These are phyloP conservation scores for Pogonomyrmex californicus DNA, from an alignment of 1,140 invertebrate species.

Conservation along the genomic window DNA sequence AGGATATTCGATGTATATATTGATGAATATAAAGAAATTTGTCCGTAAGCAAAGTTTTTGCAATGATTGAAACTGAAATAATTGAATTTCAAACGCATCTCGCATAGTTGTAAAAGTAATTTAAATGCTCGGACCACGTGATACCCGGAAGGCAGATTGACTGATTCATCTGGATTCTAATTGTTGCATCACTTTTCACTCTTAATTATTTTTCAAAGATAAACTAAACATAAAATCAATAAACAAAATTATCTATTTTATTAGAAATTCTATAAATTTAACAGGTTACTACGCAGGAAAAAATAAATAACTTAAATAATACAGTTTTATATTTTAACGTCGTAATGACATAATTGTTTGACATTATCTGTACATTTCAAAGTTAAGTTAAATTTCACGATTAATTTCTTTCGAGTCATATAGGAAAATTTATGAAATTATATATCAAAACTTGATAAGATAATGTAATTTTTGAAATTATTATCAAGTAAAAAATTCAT, in stretches of 20 bases:
- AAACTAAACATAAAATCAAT: neutral
- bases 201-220: conserved; percentile 49
- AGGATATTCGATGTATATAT: neutral
- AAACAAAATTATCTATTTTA: neutral
- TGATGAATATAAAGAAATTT: neutral
- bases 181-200: neutral
- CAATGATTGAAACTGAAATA: conserved; percentile 42
- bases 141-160: conserved; percentile 15
- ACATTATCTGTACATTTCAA: too few relatives aligned
- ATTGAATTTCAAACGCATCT: conserved; percentile 51
- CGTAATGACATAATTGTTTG: neutral
- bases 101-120: conserved; percentile 45
- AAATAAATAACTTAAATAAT: conserved; percentile 18
- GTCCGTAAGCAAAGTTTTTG: neutral
- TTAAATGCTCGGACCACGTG: conserved; percentile 46
- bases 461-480: neutral
- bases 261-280: neutral
- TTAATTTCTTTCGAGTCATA: neutral
- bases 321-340: neutral
- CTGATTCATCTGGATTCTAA: conserved; percentile 20
- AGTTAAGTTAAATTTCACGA: neutral
- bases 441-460: neutral
- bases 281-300: neutral
- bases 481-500: neutral
- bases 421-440: neutral